Evolutionary conservation across 2,113 vertebrate genomes (phyloP).

Genomic region (Ctenomys sociabilis): DNA sequence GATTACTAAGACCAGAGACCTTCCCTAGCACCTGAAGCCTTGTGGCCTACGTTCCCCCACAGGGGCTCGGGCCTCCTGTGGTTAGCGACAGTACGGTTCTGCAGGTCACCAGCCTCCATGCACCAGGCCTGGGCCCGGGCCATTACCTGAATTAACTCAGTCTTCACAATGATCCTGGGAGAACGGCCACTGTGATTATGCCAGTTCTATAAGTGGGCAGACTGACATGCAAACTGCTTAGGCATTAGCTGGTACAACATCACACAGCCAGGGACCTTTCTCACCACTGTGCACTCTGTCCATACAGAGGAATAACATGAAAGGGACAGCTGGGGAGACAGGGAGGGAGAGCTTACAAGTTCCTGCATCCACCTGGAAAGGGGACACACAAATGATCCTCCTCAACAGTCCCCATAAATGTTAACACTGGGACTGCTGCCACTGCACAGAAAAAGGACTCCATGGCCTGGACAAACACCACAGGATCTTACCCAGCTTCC

Average conservation of each 20-base stretch:
- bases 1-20: neutral
- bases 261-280: neutral
- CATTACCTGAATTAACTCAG: neutral
- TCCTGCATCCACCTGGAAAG: neutral
- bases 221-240: neutral
- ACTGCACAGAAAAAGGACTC: neutral
- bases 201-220: neutral
- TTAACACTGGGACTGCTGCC: neutral
- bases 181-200: neutral
- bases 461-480: neutral
- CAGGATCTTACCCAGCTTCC: neutral
- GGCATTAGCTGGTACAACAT: neutral
- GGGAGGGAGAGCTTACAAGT: neutral
- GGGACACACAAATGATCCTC: neutral
- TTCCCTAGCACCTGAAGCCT: neutral
- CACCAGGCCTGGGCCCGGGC: neutral
- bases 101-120: neutral
- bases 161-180: neutral
- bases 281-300: neutral
- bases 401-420: neutral
- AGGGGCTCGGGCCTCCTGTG: neutral
- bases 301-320: accelerated
- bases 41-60: neutral
- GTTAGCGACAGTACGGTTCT: neutral
- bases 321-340: accelerated